Conservation (phyloP, 2,888 invertebrate species). For the Coelinius sp. region DNA sequence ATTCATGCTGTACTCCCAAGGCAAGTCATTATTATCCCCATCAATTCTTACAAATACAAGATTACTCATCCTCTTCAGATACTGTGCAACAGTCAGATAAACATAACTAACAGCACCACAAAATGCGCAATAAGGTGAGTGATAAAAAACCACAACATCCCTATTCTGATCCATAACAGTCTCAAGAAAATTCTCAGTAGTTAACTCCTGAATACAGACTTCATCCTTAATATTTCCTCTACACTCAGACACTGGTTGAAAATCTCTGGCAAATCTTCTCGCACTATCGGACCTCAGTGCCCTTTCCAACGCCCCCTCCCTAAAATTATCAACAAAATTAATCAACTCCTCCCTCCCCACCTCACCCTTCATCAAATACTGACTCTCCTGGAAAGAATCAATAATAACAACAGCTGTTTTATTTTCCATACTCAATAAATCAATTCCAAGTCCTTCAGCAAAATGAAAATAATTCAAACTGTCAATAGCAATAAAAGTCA, state of each 20-base stretch:
- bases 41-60: constrained; percentile 81
- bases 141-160: constrained; percentile 85
- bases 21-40: constrained; percentile 87
- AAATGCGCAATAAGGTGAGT: constrained; percentile 85
- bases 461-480: constrained; percentile 81
- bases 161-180: constrained; percentile 76
- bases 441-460: constrained; percentile 82
- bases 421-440: constrained; percentile 75
- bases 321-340: constrained; percentile 72
- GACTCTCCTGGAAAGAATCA: constrained; percentile 81
- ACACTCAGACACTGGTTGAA: constrained; percentile 49
- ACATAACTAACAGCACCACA: constrained; percentile 80
- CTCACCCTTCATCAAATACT: constrained; percentile 75
- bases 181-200: constrained; percentile 77
- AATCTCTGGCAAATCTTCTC: constrained; percentile 50
- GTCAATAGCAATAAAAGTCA: constrained; percentile 81
- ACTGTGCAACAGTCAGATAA: constrained; percentile 78
- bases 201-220: constrained; percentile 78
- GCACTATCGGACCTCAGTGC: constrained; percentile 65
- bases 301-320: constrained; percentile 68
- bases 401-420: constrained; percentile 81
- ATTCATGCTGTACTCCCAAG: constrained; percentile 88
- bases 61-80: constrained; percentile 73
- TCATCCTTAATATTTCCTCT: constrained; percentile 45
- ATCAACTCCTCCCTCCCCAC: constrained; percentile 68